phyloP scores from a whole-genome alignment of 2,113 vertebrate genomes.

The Apodemus speciosus region DNA sequence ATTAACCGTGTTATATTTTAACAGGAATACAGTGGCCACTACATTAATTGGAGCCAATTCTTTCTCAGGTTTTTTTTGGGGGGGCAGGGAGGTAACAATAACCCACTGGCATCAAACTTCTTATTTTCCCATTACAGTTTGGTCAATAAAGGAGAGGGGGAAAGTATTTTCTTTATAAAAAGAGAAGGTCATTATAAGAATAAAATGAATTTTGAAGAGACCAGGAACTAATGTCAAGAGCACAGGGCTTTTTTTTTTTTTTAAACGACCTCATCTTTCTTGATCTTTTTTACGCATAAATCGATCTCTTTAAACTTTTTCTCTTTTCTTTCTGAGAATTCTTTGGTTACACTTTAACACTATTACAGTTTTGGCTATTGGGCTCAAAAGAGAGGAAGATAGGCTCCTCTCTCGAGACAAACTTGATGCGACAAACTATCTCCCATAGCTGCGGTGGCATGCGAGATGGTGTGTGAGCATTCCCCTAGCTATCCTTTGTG shows the following conservation, averaged over 20 bases:
- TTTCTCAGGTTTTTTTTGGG: background rate
- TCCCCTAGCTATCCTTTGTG: constrained; percentile 27
- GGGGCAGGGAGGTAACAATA: background rate
- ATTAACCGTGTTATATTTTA: constrained; percentile 62
- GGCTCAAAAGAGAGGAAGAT: constrained; percentile 45
- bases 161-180: constrained; percentile 61
- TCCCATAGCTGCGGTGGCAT: constrained; percentile 87
- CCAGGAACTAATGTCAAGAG: constrained; percentile 44
- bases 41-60: constrained; percentile 61
- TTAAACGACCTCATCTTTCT: constrained; percentile 51
- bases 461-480: constrained; percentile 83
- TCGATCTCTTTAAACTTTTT: constrained; percentile 57
- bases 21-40: constrained; percentile 10
- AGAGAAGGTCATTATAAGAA: constrained; percentile 39
- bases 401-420: background rate
- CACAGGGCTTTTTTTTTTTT: too few relatives aligned
- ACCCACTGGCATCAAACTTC: constrained; percentile 21
- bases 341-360: constrained; percentile 57
- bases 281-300: constrained; percentile 47
- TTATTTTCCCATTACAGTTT: constrained; percentile 62
- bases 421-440: constrained; percentile 70
- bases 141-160: constrained; percentile 22
- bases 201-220: constrained; percentile 58
- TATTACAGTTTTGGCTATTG: constrained; percentile 45
- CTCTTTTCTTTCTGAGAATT: constrained; percentile 68